These are phyloP conservation scores for Malacosoma neustria DNA, from an alignment of 2,888 invertebrate species.

Conservation along the genomic window DNA sequence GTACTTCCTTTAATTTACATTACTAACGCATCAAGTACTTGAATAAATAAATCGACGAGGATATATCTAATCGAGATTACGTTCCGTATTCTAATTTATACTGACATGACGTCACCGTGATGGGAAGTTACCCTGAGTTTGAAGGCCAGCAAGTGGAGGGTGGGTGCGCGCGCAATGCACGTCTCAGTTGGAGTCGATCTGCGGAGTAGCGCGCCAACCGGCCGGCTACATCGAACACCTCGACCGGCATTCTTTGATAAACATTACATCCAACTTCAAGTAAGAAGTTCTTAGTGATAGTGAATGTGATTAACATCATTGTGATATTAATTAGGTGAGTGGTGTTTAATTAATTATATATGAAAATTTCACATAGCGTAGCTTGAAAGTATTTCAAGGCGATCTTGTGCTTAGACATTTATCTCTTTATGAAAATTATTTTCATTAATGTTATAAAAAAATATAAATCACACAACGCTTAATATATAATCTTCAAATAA, in stretches of 20 bases:
- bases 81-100: conserved; percentile 3
- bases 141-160: not conserved
- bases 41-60: no score
- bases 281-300: not conserved
- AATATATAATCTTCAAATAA: no score
- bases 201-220: conserved; percentile 46
- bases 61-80: not conserved
- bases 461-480: not conserved
- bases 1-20: no score
- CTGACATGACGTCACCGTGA: not conserved
- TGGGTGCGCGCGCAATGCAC: conserved; percentile 20
- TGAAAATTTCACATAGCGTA: conserved; percentile 52
- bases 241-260: conserved; percentile 22
- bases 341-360: not conserved
- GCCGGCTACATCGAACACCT: conserved; percentile 28
- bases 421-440: not conserved
- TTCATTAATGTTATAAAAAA: no score
- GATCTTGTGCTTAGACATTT: conserved; percentile 27
- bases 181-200: conserved; percentile 52
- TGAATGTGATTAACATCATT: conserved; percentile 1
- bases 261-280: not conserved
- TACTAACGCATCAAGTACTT: no score
- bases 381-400: conserved; percentile 74
- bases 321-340: conserved; percentile 4
- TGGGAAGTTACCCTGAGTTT: conserved; percentile 13